Conservation (phyloP, 2,888 invertebrate genomes). For the Notodromas monacha region DNA sequence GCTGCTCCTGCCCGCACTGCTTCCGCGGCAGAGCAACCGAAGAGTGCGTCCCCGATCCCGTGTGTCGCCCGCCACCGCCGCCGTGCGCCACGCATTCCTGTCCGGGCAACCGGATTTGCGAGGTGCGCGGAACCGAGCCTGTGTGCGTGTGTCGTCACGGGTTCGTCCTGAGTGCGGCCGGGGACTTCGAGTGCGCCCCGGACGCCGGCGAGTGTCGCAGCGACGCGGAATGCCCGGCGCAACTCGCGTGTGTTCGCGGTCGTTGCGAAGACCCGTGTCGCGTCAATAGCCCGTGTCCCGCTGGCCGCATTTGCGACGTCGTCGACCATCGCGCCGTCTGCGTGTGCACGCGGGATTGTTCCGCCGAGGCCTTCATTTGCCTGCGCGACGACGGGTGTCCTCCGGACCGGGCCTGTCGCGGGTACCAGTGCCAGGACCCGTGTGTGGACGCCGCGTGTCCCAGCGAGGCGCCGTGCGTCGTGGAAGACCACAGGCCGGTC, state of each 20-base stretch:
- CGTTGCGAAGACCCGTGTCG: constrained; percentile 62
- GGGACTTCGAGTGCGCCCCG: constrained; percentile 37
- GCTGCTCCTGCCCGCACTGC: constrained; percentile 60
- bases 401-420: constrained; percentile 44
- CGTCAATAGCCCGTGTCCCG: constrained; percentile 32
- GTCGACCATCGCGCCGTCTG: constrained; percentile 55
- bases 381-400: constrained; percentile 63
- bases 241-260: constrained; percentile 45
- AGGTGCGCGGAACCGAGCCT: constrained; percentile 48
- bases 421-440: constrained; percentile 64
- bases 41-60: constrained; percentile 41
- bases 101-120: constrained; percentile 49
- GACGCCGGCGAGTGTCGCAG: constrained; percentile 53
- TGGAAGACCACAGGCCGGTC: constrained; percentile 71
- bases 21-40: constrained; percentile 47
- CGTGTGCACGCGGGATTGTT: constrained; percentile 45
- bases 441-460: constrained; percentile 55
- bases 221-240: constrained; percentile 43
- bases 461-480: constrained; percentile 53
- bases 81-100: constrained; percentile 32
- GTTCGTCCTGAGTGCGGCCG: constrained; percentile 51
- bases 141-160: constrained; percentile 63
- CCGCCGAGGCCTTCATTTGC: constrained; percentile 46
- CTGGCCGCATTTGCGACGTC: constrained; percentile 55
- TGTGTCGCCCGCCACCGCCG: constrained; percentile 27